Conservation (phyloP, 2,113 vertebrate genomes). For the Panthera leo region DNA sequence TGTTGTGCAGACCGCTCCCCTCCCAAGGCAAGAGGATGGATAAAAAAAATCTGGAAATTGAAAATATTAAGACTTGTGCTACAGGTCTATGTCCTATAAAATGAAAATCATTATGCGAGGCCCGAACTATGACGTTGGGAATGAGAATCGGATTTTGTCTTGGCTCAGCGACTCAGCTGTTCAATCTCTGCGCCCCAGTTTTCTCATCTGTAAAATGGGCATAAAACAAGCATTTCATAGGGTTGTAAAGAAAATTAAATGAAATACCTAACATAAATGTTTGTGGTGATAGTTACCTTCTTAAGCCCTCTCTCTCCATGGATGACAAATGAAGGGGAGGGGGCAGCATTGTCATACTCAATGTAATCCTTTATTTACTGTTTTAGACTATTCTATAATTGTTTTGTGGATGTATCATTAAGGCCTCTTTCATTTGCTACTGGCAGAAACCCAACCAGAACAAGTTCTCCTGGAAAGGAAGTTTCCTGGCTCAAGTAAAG, state of each 20-base stretch:
- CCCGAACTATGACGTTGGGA: not conserved
- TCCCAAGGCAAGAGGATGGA: not conserved
- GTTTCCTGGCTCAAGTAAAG: not conserved
- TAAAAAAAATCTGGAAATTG: not conserved
- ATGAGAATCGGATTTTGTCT: conserved; percentile 21
- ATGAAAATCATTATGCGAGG: not conserved
- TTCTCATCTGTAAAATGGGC: conserved; percentile 36
- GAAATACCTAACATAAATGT: not conserved
- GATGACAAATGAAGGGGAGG: not conserved
- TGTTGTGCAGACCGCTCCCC: not conserved
- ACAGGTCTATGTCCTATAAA: not conserved
- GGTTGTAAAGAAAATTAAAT: conserved; percentile 28
- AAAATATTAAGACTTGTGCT: not conserved
- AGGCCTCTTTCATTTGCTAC: conserved; percentile 7
- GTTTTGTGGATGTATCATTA: not conserved
- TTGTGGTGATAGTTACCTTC: not conserved
- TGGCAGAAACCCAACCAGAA: not conserved
- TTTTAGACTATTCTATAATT: not conserved
- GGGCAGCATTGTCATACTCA: not conserved
- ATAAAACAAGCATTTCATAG: not conserved
- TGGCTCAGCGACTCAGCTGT: not conserved
- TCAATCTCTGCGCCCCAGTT: not conserved
- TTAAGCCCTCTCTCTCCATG: not conserved
- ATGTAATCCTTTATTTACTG: not conserved
- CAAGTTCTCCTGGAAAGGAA: not conserved